These are phyloP conservation scores for Tipula lateralis DNA, from an alignment of 2,888 invertebrate species.

Conservation along the genomic window DNA sequence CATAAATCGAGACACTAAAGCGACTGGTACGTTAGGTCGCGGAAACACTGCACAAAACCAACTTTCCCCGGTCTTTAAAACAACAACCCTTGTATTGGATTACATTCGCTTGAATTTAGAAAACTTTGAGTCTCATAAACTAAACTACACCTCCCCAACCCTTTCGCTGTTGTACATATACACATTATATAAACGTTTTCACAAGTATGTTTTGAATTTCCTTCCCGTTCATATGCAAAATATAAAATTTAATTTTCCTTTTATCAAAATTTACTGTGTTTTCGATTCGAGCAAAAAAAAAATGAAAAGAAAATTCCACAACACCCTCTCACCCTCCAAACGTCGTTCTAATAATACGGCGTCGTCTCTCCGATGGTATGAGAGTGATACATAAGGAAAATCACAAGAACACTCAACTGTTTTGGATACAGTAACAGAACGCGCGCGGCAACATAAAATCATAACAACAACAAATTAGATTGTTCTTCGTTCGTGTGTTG, in stretches of 20 bases:
- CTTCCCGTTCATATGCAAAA: neutral
- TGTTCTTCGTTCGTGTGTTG: no score
- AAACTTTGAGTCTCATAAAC: no score
- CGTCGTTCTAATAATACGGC: neutral
- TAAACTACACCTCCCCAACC: neutral
- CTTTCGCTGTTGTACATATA: neutral
- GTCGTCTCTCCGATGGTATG: neutral
- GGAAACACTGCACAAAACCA: no score
- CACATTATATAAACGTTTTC: neutral
- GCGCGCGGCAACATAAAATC: neutral
- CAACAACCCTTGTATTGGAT: no score
- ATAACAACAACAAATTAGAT: neutral
- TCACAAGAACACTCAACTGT: neutral
- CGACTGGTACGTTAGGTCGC: no score
- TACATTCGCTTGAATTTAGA: no score
- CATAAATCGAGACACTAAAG: no score
- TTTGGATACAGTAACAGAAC: neutral
- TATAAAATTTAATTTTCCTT: neutral
- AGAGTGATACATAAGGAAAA: neutral
- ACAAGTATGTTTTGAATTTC: neutral
- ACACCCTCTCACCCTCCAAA: neutral
- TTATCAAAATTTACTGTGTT: neutral
- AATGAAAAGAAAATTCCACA: neutral
- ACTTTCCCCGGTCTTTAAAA: no score
- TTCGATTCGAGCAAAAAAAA: neutral